Conservation (phyloP, 2,797 vertebrate species). For the Thripadectes ignobilis region DNA sequence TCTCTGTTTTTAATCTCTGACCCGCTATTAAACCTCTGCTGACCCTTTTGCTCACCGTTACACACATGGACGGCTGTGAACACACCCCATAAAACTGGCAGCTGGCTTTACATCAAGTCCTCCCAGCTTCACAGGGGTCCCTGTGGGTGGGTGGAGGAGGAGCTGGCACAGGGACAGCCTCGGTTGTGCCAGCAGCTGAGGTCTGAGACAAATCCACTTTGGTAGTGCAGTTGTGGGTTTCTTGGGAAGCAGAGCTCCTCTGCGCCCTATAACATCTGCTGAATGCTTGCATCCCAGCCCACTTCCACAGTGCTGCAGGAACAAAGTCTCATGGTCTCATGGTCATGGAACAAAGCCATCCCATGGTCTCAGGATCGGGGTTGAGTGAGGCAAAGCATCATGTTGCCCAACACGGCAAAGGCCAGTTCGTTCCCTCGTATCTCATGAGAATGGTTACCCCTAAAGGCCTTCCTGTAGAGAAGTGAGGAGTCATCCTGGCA, state of each 20-base stretch:
- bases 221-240: fast-evolving
- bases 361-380: fast-evolving
- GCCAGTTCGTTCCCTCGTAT: neutral
- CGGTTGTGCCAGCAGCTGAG: fast-evolving
- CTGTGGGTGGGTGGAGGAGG: neutral
- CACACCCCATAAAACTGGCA: neutral
- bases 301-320: neutral
- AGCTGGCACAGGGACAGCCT: neutral
- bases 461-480: neutral
- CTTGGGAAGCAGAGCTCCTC: neutral
- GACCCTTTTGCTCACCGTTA: fast-evolving
- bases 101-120: neutral
- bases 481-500: fast-evolving
- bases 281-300: neutral
- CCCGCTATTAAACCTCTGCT: neutral
- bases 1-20: neutral
- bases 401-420: neutral
- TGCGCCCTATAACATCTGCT: fast-evolving
- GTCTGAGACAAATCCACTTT: neutral
- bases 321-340: fast-evolving
- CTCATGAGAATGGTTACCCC: neutral
- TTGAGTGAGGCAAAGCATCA: neutral
- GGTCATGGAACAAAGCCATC: neutral
- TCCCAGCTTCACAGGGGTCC: neutral
- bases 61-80: neutral